These are phyloP conservation scores for Jaculus jaculus DNA, from an alignment of 2,113 vertebrate genomes.

Conservation along the genomic window DNA sequence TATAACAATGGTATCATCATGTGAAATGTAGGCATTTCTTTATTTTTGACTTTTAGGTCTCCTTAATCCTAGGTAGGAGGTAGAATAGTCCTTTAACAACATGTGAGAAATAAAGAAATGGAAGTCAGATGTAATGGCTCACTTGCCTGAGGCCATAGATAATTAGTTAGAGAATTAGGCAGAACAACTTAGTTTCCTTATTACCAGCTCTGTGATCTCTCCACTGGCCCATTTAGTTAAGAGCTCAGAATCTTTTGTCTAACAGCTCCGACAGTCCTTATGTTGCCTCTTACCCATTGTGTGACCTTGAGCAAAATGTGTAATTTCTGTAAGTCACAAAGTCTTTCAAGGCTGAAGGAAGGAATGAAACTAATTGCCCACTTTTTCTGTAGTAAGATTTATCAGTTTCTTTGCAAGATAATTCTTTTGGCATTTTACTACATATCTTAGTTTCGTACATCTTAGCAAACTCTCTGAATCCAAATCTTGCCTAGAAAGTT, in stretches of 20 bases:
- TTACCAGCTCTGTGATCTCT: conserved; percentile 30
- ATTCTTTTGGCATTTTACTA: conserved; percentile 37
- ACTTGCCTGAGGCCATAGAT: background rate
- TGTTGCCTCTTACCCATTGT: conserved; percentile 41
- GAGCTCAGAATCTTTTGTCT: conserved; percentile 23
- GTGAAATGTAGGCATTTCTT: background rate
- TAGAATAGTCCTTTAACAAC: background rate
- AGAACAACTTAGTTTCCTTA: conserved; percentile 11
- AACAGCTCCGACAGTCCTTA: conserved; percentile 11
- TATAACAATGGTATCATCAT: background rate
- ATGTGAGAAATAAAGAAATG: background rate
- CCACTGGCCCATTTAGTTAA: conserved; percentile 29
- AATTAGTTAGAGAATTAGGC: conserved; percentile 35
- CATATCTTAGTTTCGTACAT: background rate
- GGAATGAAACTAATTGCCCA: conserved; percentile 52
- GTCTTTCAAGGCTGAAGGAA: conserved; percentile 45
- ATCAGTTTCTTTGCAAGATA: conserved; percentile 32
- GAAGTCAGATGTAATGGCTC: conserved; percentile 12
- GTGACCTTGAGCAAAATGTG: conserved; percentile 58
- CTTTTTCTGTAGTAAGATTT: conserved; percentile 62
- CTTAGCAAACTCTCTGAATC: background rate
- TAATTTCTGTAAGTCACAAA: conserved; percentile 44
- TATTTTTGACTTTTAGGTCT: background rate
- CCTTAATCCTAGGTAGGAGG: background rate
- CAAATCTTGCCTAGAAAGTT: background rate